Base-by-base conservation (phyloP, 1,140 invertebrate species). In the Penaeus japonicus region DNA sequence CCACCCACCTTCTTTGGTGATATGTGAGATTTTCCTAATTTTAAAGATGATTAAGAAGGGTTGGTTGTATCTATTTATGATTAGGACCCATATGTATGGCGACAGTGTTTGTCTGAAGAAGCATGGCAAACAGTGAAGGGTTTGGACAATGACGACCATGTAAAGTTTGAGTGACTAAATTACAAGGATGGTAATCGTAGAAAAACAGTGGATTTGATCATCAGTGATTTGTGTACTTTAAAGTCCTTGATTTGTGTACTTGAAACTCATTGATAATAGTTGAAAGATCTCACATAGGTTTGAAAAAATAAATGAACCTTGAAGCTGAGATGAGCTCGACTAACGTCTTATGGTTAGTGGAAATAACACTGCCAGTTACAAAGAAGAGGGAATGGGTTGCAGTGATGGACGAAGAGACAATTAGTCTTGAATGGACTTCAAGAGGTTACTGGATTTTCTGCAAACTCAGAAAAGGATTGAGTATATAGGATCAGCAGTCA, bases 191-290 rank as follows among this genome's bases (percentile, higher is more conserved):
- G 80, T 27, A 83, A 83, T 35, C 53, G 27, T 22, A 83, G 81
- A 65, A 84, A 84, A 30, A 84, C 65, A 24, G 81, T 84, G 32
- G 81, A 84, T 30, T 84, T 84, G 81, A 84, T 84, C 22, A 84
- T 84, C 54, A 35, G 55, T 84, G 55, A 84, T 62, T 84, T 84
- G 35, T 59, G 81, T 84, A 32, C 81, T 54, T 30, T 84, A 20
- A 84, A 84, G 30, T 27, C 81, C 4, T 32, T 84, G 35, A 12
- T n/a, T 27, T 54, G 65, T 4, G 81, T 54, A 4, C 55, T 62
- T 84, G 57, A 84, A 70, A 84, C 17, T 30, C 32, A 3, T 17
- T 84, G 32, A 32, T 62, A 7, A 18, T 30, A 59, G 80, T 59
- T 57, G 80, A 59, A 32, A 82, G 80, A 59, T 82, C 47, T 32